Evolutionary conservation across 1,140 invertebrate species (phyloP).

Genomic region (Pogonomyrmex californicus): DNA sequence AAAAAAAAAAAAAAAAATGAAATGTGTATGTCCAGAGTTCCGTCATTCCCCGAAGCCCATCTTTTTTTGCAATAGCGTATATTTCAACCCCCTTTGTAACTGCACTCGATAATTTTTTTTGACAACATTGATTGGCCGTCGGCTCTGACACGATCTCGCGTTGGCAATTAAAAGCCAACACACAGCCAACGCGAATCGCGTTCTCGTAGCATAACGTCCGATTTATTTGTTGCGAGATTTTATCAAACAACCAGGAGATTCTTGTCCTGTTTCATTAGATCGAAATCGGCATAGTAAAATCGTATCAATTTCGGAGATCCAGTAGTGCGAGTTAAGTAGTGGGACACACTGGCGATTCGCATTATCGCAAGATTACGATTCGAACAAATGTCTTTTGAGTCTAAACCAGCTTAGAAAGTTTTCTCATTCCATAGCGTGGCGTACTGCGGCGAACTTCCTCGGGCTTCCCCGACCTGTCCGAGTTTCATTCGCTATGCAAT

Average conservation of each 20-base stretch:
- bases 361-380: constrained; percentile 70
- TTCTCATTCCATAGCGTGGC: constrained; percentile 68
- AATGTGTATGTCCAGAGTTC: background rate
- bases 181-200: background rate
- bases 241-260: background rate
- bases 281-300: constrained; percentile 38
- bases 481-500: constrained; percentile 72
- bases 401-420: constrained; percentile 73
- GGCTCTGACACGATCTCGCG: constrained; percentile 2
- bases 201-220: too few species aligned
- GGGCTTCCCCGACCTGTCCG: constrained; percentile 44
- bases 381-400: constrained; percentile 70
- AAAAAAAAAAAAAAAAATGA: background rate
- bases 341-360: constrained; percentile 60
- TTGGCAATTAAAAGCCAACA: background rate
- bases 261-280: constrained; percentile 9
- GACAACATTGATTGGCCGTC: background rate
- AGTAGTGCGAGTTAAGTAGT: background rate
- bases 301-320: constrained; percentile 50
- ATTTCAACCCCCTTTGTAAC: constrained; percentile 19
- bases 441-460: constrained; percentile 40
- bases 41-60: background rate
- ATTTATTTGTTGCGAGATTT: background rate
- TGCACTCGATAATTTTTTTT: constrained; percentile 27
- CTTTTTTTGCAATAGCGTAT: constrained; percentile 14